Evolutionary conservation across 1,140 invertebrate genomes (phyloP), one percentile per base, ranked within the genome.

Genomic region (Brachionus rotundiformis): DNA sequence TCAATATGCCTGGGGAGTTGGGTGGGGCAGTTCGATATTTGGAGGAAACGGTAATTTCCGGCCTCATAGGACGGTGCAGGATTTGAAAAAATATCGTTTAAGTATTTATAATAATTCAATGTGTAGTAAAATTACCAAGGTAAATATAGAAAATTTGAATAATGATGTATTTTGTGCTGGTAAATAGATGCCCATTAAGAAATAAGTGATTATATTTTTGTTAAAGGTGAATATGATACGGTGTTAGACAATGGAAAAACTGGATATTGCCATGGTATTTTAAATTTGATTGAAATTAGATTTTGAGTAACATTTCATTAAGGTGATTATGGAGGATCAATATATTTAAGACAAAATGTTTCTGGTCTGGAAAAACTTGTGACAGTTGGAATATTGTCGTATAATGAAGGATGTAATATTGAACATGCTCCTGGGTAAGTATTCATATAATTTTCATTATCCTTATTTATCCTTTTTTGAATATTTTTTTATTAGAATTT

Each of bases 21-120:
- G 68, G 2, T 73, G 68, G 68, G 68, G 68, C 7, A 73, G 68
- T 73, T 73, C 68, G 8, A 19, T 7, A 10, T 41, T 19, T 5
- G 39, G 68, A 10, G 68, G 68, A n/a, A 73, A 73, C 25, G 68
- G 68, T 0, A 23, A 39, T 73, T 33, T 19, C 36, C 10, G 29
- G 16, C 27, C 27, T 4, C n/a, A 10, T 68, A 33, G n/a, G n/a
- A 7, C 6, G n/a, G 13, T n/a, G 5, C 27, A 33, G 36, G 11
- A n/a, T 10, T 33, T 68, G 29, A 68, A 68, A 68, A 31, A 33
- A 19, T 68, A 16, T 68, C 27, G 29, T 33, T 4, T 68, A 0
- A n/a, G 36, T 31, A 68, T 68, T 41, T 73, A 41, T 25, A 73
- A 73, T 23, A 73, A 41, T 41, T 73, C 68, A 41, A 73, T 73